A percentile compares a stretch with the other conserved stretches of the same genome.
phyloP scores from a whole-genome alignment of 2,797 vertebrate species.

The Hipposideros larvatus region DNA sequence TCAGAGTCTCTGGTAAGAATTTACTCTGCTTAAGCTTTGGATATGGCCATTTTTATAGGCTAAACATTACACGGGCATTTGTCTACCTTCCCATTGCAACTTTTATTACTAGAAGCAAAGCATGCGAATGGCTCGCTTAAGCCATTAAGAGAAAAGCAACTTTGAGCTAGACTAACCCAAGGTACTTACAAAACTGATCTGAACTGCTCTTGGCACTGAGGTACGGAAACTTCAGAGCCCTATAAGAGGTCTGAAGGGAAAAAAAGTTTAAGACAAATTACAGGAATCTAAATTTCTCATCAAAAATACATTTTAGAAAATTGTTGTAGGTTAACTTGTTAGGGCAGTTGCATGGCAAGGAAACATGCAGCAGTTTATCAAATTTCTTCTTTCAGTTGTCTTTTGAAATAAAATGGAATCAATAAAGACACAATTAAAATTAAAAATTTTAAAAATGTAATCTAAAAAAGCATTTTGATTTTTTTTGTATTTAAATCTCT shows the following conservation, averaged over 20 bases:
- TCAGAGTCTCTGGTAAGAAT: slow-evolving; percentile 23
- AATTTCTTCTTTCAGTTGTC: slow-evolving; percentile 16
- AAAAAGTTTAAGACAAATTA: slow-evolving; percentile 52
- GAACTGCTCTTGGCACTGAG: slow-evolving; percentile 47
- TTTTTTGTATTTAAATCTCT: slow-evolving; percentile 58
- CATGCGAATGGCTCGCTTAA: slow-evolving; percentile 55
- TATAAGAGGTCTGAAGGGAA: slow-evolving; percentile 11
- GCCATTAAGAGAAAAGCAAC: slow-evolving; percentile 59
- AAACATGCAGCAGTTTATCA: background rate
- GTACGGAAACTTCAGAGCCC: slow-evolving; percentile 54
- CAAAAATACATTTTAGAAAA: slow-evolving; percentile 73
- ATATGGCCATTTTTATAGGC: slow-evolving; percentile 19
- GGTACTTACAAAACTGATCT: slow-evolving; percentile 48
- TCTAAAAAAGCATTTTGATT: background rate
- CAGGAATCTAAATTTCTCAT: slow-evolving; percentile 47
- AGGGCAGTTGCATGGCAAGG: background rate
- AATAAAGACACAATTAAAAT: slow-evolving; percentile 61
- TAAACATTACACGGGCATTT: slow-evolving; percentile 26
- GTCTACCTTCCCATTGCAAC: slow-evolving; percentile 14
- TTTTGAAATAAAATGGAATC: slow-evolving; percentile 63
- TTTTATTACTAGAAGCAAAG: slow-evolving; percentile 67
- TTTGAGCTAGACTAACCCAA: slow-evolving; percentile 36
- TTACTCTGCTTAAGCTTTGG: slow-evolving; percentile 35
- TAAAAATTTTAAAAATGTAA: slow-evolving; percentile 61
- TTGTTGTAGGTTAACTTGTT: slow-evolving; percentile 53